Conservation (phyloP, 23 tunicate species). For the Ascidia mentula region DNA sequence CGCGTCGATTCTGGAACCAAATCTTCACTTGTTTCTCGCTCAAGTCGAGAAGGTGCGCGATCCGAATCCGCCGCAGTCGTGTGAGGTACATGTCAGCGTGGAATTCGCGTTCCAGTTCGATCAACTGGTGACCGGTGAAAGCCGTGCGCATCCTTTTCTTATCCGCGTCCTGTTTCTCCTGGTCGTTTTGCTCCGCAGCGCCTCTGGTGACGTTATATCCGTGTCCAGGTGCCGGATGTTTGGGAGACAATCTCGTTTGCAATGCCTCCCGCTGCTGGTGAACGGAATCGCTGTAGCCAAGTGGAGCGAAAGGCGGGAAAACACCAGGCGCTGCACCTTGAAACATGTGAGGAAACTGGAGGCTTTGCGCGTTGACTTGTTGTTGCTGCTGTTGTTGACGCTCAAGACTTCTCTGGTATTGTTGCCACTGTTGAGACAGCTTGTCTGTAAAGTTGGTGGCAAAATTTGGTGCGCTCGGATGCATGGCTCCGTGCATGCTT, state of each 20-base stretch:
- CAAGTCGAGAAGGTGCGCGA: constrained; percentile 35
- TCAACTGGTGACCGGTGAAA: constrained; percentile 50
- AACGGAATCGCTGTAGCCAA: not conserved
- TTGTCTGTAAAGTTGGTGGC: not conserved
- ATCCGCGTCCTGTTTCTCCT: not conserved
- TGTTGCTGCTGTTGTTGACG: not conserved
- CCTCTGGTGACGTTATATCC: not conserved
- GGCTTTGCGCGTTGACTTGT: not conserved
- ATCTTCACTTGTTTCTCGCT: constrained; percentile 61
- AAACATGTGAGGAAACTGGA: not conserved
- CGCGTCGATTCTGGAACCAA: constrained; percentile 63
- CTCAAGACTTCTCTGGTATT: not conserved
- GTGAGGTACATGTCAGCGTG: constrained; percentile 55
- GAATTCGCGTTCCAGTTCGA: constrained; percentile 53
- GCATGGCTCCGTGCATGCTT: not conserved
- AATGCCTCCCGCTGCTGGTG: not conserved
- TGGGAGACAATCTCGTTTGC: not conserved
- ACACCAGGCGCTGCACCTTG: not conserved
- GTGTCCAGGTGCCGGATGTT: not conserved
- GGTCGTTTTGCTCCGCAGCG: not conserved
- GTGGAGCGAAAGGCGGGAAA: not conserved
- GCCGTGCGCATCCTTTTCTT: constrained; percentile 52
- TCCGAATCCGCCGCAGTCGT: constrained; percentile 42
- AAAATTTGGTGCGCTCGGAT: not conserved
- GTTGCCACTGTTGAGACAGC: not conserved